Evolutionary conservation across 1,140 invertebrate species (phyloP).

Genomic region (Procambarus clarkii): DNA sequence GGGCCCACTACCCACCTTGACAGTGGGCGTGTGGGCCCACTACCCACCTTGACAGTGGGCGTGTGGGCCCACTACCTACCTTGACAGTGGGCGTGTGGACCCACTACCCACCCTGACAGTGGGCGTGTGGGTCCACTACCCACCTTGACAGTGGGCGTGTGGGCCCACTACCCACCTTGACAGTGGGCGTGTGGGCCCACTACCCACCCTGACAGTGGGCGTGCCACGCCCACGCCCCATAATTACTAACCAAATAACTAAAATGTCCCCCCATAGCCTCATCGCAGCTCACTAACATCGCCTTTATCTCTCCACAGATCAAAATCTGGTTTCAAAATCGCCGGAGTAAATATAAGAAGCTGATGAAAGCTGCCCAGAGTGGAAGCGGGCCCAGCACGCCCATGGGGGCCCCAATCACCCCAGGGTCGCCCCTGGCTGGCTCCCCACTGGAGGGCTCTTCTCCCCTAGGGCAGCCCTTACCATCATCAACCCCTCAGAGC

Average conservation of each 20-base stretch:
- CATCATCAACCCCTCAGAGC: conserved; percentile 72
- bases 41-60: no score
- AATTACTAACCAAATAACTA: background rate
- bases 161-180: no score
- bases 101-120: no score
- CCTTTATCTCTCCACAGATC: conserved; percentile 82
- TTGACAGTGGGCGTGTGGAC: no score
- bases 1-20: no score
- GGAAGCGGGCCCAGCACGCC: conserved; percentile 73
- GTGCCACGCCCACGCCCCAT: conserved; percentile 15
- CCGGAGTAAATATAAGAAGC: conserved; percentile 97
- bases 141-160: no score
- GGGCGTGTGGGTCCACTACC: no score
- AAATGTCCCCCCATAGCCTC: no score
- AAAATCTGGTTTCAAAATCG: conserved; percentile 99
- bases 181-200: no score
- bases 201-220: conserved; percentile 43
- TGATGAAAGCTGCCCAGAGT: conserved; percentile 88
- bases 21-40: no score
- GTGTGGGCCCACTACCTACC: no score
- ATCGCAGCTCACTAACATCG: background rate
- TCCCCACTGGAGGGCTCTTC: conserved; percentile 74
- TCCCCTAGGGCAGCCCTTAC: conserved; percentile 72
- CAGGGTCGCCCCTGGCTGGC: conserved; percentile 73
- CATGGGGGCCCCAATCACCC: conserved; percentile 71